Conservation (phyloP, 2,888 invertebrate species). For the Standfussiana lucernea region DNA sequence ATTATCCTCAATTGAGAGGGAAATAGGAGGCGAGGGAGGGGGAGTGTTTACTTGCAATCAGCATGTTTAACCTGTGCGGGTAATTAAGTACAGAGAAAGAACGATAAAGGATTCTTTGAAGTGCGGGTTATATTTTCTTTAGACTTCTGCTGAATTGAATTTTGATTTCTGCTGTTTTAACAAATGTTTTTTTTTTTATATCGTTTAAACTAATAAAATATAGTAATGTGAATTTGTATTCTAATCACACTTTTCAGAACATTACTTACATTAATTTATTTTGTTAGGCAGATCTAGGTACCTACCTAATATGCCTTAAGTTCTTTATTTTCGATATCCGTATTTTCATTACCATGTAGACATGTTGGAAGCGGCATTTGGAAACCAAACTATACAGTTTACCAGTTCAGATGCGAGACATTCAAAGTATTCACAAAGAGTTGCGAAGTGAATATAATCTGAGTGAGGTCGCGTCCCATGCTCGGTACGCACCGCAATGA, state of each 20-base stretch:
- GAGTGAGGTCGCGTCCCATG: no score
- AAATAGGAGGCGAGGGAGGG: background rate
- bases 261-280: background rate
- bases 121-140: background rate
- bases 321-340: no score
- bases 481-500: no score
- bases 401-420: background rate
- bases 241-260: background rate
- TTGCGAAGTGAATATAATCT: background rate
- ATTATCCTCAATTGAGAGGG: background rate
- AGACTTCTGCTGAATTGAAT: background rate
- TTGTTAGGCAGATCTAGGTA: background rate
- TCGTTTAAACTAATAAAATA: background rate
- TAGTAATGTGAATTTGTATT: background rate
- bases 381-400: background rate
- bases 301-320: no score
- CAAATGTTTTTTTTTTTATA: background rate
- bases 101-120: background rate
- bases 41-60: constrained; percentile 20
- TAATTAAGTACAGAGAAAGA: background rate
- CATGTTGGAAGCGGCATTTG: background rate
- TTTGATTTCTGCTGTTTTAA: background rate
- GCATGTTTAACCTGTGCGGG: background rate
- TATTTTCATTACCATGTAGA: background rate
- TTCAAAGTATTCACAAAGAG: background rate